phyloP scores from a whole-genome alignment of 92 coral and sea anemone species.

The Porites rus region DNA sequence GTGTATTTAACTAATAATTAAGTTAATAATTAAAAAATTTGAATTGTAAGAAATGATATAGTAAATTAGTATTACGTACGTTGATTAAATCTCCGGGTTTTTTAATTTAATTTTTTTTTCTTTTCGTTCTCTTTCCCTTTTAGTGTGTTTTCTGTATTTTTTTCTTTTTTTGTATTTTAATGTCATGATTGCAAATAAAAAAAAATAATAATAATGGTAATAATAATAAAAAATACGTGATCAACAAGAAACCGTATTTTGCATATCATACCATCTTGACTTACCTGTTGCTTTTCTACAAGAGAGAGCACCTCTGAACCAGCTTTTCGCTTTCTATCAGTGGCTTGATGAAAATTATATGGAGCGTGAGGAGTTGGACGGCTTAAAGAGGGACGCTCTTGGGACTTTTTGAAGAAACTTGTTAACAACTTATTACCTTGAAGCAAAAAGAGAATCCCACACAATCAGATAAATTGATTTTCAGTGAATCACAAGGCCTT shows the following conservation, averaged over 20 bases:
- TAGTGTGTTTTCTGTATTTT: no score
- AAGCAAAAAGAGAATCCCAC: conserved; percentile 4
- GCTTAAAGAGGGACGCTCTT: background rate
- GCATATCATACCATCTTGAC: background rate
- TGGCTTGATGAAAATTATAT: background rate
- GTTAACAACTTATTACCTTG: conserved; percentile 15
- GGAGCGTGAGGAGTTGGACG: conserved; percentile 6
- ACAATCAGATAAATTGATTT: conserved; percentile 4
- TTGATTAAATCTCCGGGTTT: no score
- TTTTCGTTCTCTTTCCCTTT: no score
- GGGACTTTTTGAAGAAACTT: conserved; percentile 1
- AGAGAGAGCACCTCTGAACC: conserved; percentile 15
- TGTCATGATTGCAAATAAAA: no score
- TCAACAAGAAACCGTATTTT: conserved; percentile 15
- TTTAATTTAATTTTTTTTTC: no score
- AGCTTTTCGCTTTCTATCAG: conserved; percentile 7
- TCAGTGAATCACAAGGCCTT: background rate
- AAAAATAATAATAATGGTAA: no score
- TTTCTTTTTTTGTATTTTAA: no score
- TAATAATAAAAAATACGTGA: background rate
- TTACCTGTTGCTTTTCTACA: conserved; percentile 10
- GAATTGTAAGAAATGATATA: no score
- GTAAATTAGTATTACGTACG: no score
- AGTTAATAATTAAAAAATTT: no score
- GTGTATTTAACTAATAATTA: no score